phyloP scores from a whole-genome alignment of 2,888 invertebrate species.

The Ichneumoninae sp. region DNA sequence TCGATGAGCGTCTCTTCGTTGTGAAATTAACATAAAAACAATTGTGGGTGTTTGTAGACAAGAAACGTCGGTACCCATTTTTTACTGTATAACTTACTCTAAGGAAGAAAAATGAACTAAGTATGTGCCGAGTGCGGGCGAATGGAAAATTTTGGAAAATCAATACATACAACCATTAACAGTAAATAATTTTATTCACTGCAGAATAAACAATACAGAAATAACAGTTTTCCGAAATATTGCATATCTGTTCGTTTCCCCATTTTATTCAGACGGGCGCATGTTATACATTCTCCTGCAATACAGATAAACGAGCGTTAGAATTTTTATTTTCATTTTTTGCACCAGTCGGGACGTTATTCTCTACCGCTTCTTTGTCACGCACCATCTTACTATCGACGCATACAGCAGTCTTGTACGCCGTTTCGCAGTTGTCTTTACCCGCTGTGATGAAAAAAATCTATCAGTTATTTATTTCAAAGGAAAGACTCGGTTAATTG shows the following conservation, averaged over 20 bases:
- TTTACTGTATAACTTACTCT: too few relatives aligned
- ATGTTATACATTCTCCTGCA: background rate
- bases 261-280: background rate
- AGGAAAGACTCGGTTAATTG: background rate
- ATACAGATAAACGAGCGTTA: background rate
- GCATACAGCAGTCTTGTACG: background rate
- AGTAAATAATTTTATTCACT: background rate
- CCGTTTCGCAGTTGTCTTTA: background rate
- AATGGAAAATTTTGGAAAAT: too few relatives aligned
- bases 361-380: background rate
- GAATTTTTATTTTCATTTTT: background rate
- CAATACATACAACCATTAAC: background rate
- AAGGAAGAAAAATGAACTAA: too few relatives aligned
- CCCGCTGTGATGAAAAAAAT: background rate
- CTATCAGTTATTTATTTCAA: background rate
- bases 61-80: too few relatives aligned
- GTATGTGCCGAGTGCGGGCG: too few relatives aligned
- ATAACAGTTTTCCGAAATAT: background rate
- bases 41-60: too few relatives aligned
- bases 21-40: too few relatives aligned
- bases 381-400: background rate
- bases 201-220: background rate
- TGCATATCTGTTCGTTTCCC: background rate
- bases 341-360: background rate
- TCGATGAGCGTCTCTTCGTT: too few relatives aligned